Evolutionary conservation across 2,113 vertebrate genomes (phyloP), one percentile per base, ranked within the genome.

Genomic region (Tichodroma muraria): DNA sequence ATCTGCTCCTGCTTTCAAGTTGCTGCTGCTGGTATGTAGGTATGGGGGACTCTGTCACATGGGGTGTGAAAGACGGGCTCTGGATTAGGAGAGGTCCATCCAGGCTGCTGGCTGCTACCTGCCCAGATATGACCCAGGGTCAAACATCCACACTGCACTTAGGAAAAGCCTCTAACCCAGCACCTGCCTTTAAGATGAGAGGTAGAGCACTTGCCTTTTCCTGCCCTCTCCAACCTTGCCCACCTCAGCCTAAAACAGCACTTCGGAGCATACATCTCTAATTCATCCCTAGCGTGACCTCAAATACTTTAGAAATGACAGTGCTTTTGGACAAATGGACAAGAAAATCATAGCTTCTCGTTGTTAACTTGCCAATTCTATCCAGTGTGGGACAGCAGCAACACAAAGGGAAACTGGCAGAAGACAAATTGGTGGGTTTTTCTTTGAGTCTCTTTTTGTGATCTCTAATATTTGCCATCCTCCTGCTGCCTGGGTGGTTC

Each of bases 31-130:
- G 38, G 31, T 56, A 44, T 4, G 21, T 18, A 79, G 42, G 21
- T 24, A 23, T 33, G 16, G 2, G 2, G 71, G 53, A 72, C 47
- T 2, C 2, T 44, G 49, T 45, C 2, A 2, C 16, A 13, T 1
- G 6, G 31, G 49, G 17, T 56, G 45, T 54, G 54, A 80, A 89
- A 64, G 23, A 63, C 30, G 68, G 33, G 68, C 45, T 87, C 69
- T 87, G 85, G 24, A 65, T 49, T 15, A 69, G 59, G 40, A 60
- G 18, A 81, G 37, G 40, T 37, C 25, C 40, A 56, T 56, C n/a
- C 45, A 49, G 50, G 65, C 70, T 88, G 57, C 28, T 54, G 52
- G 15, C 42, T 79, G 20, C 42, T 82, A 11, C 30, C 80, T 63
- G 33, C 24, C 70, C 57, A 88, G 44, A n/a, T 35, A 40, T 35